Conservation (phyloP, 2,888 invertebrate genomes). For the Cerastis rubricosa region DNA sequence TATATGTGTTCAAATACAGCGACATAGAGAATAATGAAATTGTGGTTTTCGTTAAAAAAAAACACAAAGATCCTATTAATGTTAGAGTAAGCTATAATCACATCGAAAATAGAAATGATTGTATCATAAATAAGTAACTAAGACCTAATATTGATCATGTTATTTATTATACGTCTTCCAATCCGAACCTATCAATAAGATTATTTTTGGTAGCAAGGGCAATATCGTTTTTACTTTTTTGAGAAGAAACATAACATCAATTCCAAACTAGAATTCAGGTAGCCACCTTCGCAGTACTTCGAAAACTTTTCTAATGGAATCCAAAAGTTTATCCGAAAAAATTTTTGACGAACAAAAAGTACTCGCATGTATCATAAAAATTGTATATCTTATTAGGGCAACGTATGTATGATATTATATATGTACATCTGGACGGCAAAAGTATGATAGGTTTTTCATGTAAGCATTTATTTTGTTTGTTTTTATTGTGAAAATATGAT, state of each 20-base stretch:
- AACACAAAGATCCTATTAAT: slow-evolving; percentile 16
- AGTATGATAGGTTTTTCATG: slow-evolving; percentile 66
- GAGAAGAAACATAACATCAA: slow-evolving; percentile 61
- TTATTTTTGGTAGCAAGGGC: slow-evolving; percentile 10
- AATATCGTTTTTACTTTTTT: slow-evolving; percentile 37
- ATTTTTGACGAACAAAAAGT: slow-evolving; percentile 59
- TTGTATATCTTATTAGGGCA: slow-evolving; percentile 36
- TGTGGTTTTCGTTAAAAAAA: neutral
- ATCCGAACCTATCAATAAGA: slow-evolving; percentile 2
- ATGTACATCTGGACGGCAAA: slow-evolving; percentile 23
- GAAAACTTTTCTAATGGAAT: slow-evolving; percentile 69
- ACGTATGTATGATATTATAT: slow-evolving; percentile 3
- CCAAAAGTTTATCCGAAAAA: slow-evolving; percentile 61
- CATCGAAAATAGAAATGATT: neutral
- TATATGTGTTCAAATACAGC: neutral
- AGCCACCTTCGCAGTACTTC: slow-evolving; percentile 42
- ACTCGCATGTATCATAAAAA: slow-evolving; percentile 57
- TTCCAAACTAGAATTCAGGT: slow-evolving; percentile 49
- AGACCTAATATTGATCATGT: neutral
- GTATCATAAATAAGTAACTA: neutral
- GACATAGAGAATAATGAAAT: neutral
- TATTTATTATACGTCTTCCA: neutral
- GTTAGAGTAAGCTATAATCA: slow-evolving; percentile 3
- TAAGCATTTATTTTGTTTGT: slow-evolving; percentile 42
- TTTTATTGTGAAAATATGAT: slow-evolving; percentile 28